Conservation (phyloP, 2,113 vertebrate genomes). For the Solenodon paradoxus region DNA sequence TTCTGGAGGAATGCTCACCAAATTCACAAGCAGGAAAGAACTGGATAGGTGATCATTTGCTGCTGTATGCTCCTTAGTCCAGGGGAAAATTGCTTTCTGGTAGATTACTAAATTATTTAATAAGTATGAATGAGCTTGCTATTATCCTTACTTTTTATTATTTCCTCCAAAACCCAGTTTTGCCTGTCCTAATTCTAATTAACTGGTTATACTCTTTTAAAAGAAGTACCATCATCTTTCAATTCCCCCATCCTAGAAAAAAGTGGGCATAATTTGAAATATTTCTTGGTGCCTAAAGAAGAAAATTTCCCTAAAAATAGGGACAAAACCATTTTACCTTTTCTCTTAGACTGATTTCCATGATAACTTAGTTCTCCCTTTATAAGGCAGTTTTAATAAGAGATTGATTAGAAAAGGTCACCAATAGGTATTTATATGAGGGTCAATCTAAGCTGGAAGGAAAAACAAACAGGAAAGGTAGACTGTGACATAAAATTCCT, state of each 20-base stretch:
- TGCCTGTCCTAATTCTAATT: background rate
- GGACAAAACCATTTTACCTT: conserved; percentile 15
- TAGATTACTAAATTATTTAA: background rate
- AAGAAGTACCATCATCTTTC: background rate
- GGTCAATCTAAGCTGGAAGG: background rate
- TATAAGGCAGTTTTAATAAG: background rate
- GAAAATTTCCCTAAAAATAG: background rate
- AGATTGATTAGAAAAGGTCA: conserved; percentile 19
- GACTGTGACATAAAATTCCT: background rate
- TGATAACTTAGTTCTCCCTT: background rate
- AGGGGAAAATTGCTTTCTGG: background rate
- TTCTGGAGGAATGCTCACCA: conserved; percentile 84
- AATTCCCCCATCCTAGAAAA: background rate
- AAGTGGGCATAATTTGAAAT: conserved; percentile 7
- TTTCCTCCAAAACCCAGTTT: background rate
- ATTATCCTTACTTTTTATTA: conserved; percentile 8
- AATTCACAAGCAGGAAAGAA: conserved; percentile 70
- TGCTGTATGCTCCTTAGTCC: background rate
- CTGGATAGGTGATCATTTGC: conserved; percentile 10
- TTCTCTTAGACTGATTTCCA: background rate
- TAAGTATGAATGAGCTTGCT: background rate
- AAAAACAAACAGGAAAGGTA: background rate
- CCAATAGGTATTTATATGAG: background rate
- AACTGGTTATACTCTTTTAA: background rate
- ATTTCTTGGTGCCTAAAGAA: conserved; percentile 27